Evolutionary conservation across 1,140 invertebrate species (phyloP).

Genomic region (Odontomachus brunneus): DNA sequence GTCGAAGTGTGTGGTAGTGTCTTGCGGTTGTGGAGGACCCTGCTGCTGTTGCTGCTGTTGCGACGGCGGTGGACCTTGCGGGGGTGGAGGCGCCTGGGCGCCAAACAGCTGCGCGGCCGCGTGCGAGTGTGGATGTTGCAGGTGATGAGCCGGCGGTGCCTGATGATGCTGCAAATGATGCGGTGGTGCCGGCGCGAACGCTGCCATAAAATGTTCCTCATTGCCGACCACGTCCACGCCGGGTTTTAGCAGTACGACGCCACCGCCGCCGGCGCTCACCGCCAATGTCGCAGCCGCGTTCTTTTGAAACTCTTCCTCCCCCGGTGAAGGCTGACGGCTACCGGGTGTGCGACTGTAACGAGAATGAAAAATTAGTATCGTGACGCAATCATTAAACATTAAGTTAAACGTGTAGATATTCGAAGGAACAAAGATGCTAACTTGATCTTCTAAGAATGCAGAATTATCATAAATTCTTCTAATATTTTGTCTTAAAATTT

Average conservation of each 20-base stretch:
- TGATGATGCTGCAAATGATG: slow-evolving; percentile 86
- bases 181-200: slow-evolving; percentile 86
- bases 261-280: slow-evolving; percentile 81
- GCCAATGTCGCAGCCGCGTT: slow-evolving; percentile 85
- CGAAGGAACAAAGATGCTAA: too few relatives aligned
- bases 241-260: slow-evolving; percentile 85
- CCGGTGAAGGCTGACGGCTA: slow-evolving; percentile 95
- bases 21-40: slow-evolving; percentile 83
- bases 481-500: too few relatives aligned
- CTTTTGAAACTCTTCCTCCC: slow-evolving; percentile 92
- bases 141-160: slow-evolving; percentile 84
- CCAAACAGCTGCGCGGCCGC: slow-evolving; percentile 84
- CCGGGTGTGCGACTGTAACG: slow-evolving; percentile 92
- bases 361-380: slow-evolving; percentile 26
- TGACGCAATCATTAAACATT: too few relatives aligned
- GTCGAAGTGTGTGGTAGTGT: slow-evolving; percentile 85
- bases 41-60: slow-evolving; percentile 89
- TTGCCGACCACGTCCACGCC: slow-evolving; percentile 87
- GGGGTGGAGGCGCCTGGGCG: slow-evolving; percentile 84
- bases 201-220: slow-evolving; percentile 85
- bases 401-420: too few relatives aligned
- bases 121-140: slow-evolving; percentile 84
- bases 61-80: slow-evolving; percentile 82
- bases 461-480: too few relatives aligned
- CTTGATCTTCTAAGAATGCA: too few relatives aligned